Evolutionary conservation across 1,140 invertebrate species (phyloP).

Genomic region (Drosophila willistoni): DNA sequence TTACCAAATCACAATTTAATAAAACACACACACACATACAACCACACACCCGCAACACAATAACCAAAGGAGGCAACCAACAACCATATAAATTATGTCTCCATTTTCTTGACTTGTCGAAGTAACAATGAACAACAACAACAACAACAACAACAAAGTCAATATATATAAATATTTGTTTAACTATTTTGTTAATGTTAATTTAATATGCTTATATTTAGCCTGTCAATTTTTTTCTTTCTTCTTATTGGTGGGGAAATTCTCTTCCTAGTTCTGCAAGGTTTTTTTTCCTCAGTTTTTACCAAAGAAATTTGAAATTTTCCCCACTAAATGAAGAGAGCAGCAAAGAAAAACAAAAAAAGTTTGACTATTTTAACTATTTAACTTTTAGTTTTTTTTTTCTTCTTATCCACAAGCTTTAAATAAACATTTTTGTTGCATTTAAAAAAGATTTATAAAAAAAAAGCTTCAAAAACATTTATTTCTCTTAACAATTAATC

Average conservation of each 20-base stretch:
- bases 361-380: background rate
- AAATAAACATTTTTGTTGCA: slow-evolving; percentile 57
- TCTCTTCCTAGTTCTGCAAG: background rate
- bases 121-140: background rate
- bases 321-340: background rate
- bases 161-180: slow-evolving; percentile 29
- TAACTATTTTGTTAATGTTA: slow-evolving; percentile 26
- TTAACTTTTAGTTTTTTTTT: background rate
- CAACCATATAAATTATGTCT: slow-evolving; percentile 2
- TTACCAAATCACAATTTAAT: background rate
- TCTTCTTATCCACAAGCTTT: slow-evolving; percentile 47
- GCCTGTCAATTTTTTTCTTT: slow-evolving; percentile 4
- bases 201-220: slow-evolving; percentile 10
- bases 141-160: background rate
- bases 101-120: slow-evolving; percentile 7
- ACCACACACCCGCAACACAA: background rate
- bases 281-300: background rate
- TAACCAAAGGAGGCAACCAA: slow-evolving; percentile 4
- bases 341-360: background rate
- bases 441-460: slow-evolving; percentile 55
- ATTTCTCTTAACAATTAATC: slow-evolving; percentile 58
- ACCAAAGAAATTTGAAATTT: slow-evolving; percentile 5
- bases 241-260: background rate
- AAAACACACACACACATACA: slow-evolving; percentile 3
- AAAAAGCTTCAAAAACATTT: slow-evolving; percentile 39